Conservation (phyloP, 1,140 invertebrate species). For the Teleopsis dalmanni region DNA sequence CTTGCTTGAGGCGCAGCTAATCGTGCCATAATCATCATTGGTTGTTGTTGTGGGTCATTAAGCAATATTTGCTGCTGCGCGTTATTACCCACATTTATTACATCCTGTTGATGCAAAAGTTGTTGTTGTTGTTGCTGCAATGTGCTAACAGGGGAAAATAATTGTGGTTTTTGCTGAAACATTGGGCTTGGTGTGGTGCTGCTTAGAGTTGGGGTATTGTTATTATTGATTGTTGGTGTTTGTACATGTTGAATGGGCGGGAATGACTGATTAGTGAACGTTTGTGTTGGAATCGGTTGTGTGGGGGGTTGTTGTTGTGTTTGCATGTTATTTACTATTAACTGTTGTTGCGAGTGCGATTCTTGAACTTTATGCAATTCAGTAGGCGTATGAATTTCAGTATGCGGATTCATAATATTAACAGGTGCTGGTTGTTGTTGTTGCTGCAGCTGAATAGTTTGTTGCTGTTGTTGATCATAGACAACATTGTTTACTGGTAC, state of each 20-base stretch:
- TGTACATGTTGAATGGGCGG: conserved; percentile 39
- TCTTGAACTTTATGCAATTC: conserved; percentile 4
- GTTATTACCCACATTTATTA: too few relatives aligned
- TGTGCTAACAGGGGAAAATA: too few relatives aligned
- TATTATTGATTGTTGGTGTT: conserved; percentile 3
- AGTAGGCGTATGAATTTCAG: too few relatives aligned
- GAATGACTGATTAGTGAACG: conserved; percentile 71
- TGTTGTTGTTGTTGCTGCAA: too few relatives aligned
- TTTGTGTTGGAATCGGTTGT: conserved; percentile 61
- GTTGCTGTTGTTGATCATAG: conserved; percentile 13
- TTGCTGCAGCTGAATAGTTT: conserved; percentile 44
- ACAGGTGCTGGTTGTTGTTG: conserved; percentile 63
- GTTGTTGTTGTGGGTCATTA: conserved; percentile 22
- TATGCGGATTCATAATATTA: too few relatives aligned
- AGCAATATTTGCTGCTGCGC: conserved; percentile 18
- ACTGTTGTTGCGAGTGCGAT: conserved; percentile 41
- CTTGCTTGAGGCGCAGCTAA: conserved; percentile 10
- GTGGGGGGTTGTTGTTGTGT: conserved; percentile 49
- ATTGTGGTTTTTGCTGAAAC: conserved; percentile 13
- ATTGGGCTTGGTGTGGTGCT: conserved; percentile 10
- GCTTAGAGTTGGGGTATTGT: neutral
- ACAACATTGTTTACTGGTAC: conserved; percentile 16
- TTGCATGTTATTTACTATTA: conserved; percentile 56
- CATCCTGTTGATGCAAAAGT: too few relatives aligned
- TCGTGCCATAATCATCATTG: conserved; percentile 19